These are phyloP conservation scores for Phodopus roborovskii DNA, from an alignment of 2,113 vertebrate genomes.

Conservation along the genomic window DNA sequence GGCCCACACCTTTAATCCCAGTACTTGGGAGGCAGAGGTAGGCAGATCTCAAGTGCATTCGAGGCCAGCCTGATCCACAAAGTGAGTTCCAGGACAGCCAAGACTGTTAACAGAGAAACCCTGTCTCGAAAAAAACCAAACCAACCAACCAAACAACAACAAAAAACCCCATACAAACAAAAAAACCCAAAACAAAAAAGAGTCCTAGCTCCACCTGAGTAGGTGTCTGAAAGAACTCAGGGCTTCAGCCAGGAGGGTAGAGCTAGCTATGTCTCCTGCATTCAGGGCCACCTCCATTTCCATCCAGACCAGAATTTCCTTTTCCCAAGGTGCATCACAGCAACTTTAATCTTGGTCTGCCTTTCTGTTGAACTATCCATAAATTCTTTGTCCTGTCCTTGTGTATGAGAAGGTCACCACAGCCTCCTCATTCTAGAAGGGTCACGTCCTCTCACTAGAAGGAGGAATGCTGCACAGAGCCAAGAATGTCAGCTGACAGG, in stretches of 20 bases:
- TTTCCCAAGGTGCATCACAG: background rate
- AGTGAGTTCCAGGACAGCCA: background rate
- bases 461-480: background rate
- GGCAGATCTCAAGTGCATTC: background rate
- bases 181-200: background rate
- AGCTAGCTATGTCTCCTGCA: no score
- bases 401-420: background rate
- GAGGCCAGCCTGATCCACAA: background rate
- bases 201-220: background rate
- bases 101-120: background rate
- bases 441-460: no score
- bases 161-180: background rate
- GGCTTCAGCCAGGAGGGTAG: background rate
- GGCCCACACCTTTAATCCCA: background rate
- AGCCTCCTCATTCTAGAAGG: background rate
- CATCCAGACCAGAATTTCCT: background rate
- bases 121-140: background rate
- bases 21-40: background rate
- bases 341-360: background rate
- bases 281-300: background rate
- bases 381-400: background rate
- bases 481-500: background rate
- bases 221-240: background rate
- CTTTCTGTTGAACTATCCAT: background rate
- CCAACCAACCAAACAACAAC: no score